Evolutionary conservation across 2,797 vertebrate genomes (phyloP).

Genomic region (Hypotaenidia philippensis): DNA sequence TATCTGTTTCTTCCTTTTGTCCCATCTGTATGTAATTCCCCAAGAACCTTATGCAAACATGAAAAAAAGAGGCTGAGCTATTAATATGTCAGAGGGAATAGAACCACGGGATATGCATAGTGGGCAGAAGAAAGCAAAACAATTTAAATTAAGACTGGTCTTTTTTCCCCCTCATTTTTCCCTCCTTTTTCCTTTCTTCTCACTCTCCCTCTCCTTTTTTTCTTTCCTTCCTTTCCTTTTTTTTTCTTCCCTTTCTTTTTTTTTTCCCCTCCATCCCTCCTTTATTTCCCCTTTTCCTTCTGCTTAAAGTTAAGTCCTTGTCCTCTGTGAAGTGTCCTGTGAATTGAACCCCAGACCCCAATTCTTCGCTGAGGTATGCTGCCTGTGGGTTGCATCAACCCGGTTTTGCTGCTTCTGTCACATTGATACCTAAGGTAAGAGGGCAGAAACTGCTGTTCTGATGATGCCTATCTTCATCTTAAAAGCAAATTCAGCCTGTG

Average conservation of each 20-base stretch:
- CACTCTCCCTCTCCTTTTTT: too few species aligned
- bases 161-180: too few species aligned
- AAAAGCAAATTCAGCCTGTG: not conserved
- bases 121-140: conserved; percentile 40
- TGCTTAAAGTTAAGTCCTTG: conserved; percentile 12
- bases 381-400: not conserved
- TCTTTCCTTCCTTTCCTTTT: not conserved
- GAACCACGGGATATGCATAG: conserved; percentile 20
- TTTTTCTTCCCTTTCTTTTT: too few species aligned
- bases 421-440: not conserved
- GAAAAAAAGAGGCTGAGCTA: conserved; percentile 73
- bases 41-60: conserved; percentile 75
- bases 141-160: conserved; percentile 5
- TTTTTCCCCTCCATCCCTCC: not conserved
- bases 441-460: not conserved
- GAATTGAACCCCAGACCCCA: not conserved
- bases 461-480: not conserved
- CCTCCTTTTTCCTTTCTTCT: not conserved
- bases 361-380: not conserved
- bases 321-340: not conserved
- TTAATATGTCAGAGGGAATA: conserved; percentile 72
- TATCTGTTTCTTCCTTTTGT: conserved; percentile 77
- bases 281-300: not conserved
- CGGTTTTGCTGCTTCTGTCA: not conserved
- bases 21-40: conserved; percentile 73